These are phyloP conservation scores for Encarsia formosa DNA, from an alignment of 2,888 invertebrate species.

Conservation along the genomic window DNA sequence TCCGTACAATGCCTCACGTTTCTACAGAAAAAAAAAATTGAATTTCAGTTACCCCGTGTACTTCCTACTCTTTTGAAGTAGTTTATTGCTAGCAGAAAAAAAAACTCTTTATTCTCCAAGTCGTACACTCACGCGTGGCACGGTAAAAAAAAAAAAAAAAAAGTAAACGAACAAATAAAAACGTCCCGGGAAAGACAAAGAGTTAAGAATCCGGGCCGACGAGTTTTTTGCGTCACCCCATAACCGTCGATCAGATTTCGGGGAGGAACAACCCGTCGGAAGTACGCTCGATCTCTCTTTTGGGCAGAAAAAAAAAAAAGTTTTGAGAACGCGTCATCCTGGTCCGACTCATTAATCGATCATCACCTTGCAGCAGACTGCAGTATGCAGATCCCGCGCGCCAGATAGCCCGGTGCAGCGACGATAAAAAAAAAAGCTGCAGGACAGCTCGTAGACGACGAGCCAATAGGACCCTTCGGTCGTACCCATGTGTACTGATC, in stretches of 20 bases:
- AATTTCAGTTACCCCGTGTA: too few species aligned
- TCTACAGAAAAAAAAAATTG: too few species aligned
- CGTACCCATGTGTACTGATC: constrained; percentile 6
- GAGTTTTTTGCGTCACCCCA: constrained; percentile 22
- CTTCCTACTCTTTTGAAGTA: too few species aligned
- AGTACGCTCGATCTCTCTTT: constrained; percentile 8
- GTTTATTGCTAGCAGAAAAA: not conserved
- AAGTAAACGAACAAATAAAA: too few species aligned
- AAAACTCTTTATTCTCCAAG: not conserved
- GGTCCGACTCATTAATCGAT: constrained; percentile 23
- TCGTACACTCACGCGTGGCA: not conserved
- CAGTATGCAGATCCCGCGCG: constrained; percentile 11
- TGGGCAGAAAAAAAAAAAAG: not conserved
- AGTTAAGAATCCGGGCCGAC: not conserved
- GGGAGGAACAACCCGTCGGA: constrained; percentile 16
- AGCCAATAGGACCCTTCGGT: constrained; percentile 24
- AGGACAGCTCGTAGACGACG: constrained; percentile 6
- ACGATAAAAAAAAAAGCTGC: constrained; percentile 5
- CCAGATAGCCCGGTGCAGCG: constrained; percentile 9
- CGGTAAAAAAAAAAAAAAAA: not conserved
- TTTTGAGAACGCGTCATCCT: not conserved
- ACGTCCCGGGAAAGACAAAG: not conserved
- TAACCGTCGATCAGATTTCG: constrained; percentile 26
- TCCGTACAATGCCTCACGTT: too few species aligned
- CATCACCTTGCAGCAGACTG: constrained; percentile 14